Evolutionary conservation across 2,797 vertebrate species (phyloP), one percentile per base, ranked within the genome.

Genomic region (Hirundo rustica): DNA sequence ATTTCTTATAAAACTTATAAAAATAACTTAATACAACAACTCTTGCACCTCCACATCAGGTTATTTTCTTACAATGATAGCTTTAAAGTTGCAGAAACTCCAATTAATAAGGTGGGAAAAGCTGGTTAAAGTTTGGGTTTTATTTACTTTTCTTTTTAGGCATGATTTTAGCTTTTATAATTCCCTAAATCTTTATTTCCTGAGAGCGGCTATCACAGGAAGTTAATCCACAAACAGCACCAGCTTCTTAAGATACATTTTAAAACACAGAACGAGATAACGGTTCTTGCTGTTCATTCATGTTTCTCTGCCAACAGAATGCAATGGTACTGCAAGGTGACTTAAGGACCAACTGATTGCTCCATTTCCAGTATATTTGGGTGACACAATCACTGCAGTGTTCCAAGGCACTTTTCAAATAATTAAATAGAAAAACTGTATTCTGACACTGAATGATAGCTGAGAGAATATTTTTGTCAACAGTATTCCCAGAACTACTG

Each of bases 131-230:
- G 1, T 67, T 84, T 36, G 7, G 0, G 1, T 20, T 85, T 91
- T 47, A 67, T 73, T 95, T 87, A 57, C 9, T 68, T 81, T 62
- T 67, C 32, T 57, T 82, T 89, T 83, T 42, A 85, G 40, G 22
- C 13, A 36, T 38, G 26, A 78, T 85, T 94, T 92, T 38, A 76
- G 5, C 34, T 87, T 84, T 53, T 79, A 0, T 71, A 77, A 79
- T 85, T 89, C 42, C 34, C 8, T 85, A 68, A 79, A 6, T 55
- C 19, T 73, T 70, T 67, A 53, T 68, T 89, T 85, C n/a, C 57
- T 74, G 44, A 50, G 25, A 89, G 68, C 1, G 0, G 23, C 38
- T 91, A 4, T 44, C 20, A 3, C 0, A 3, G 30, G 27, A 76
- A 73, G 6, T 67, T 89, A 94, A 92, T 85, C 74, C 73, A 82